These are phyloP conservation scores for Platycheirus albimanus DNA, from an alignment of 2,888 invertebrate species.

Conservation along the genomic window DNA sequence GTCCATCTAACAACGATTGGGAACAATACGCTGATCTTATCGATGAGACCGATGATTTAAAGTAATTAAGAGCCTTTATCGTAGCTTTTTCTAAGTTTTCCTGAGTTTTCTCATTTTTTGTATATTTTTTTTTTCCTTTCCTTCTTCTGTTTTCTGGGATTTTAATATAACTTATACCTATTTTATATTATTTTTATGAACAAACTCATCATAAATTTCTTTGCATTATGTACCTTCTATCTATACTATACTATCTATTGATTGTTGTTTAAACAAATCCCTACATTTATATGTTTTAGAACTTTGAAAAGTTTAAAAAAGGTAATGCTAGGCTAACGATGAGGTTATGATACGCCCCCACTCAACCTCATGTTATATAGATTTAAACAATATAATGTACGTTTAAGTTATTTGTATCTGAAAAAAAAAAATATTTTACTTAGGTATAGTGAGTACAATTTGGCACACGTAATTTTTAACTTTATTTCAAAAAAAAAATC, in stretches of 20 bases:
- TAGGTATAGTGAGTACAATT: slow-evolving; percentile 2
- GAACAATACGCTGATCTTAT: slow-evolving; percentile 83
- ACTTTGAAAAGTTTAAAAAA: slow-evolving; percentile 81
- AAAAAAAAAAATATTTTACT: too few species aligned
- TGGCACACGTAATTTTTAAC: slow-evolving; percentile 17
- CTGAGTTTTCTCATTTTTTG: slow-evolving; percentile 78
- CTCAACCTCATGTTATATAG: slow-evolving; percentile 14
- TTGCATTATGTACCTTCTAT: slow-evolving; percentile 11
- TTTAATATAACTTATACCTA: slow-evolving; percentile 22
- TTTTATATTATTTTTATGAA: not conserved
- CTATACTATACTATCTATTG: slow-evolving; percentile 7
- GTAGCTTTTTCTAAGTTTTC: slow-evolving; percentile 83
- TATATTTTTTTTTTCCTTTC: slow-evolving; percentile 76
- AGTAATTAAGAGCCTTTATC: slow-evolving; percentile 83
- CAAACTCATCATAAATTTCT: too few species aligned
- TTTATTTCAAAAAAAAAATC: slow-evolving; percentile 31
- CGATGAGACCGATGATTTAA: slow-evolving; percentile 83
- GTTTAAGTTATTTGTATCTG: slow-evolving; percentile 27
- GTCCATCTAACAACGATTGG: slow-evolving; percentile 82
- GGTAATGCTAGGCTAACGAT: slow-evolving; percentile 80
- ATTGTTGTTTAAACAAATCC: slow-evolving; percentile 32
- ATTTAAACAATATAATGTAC: slow-evolving; percentile 16
- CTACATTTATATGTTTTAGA: slow-evolving; percentile 74
- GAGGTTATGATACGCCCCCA: slow-evolving; percentile 70
- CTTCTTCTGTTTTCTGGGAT: slow-evolving; percentile 73